Base-by-base conservation (phyloP, 2,888 invertebrate species). In the Oscheius myriophilus region DNA sequence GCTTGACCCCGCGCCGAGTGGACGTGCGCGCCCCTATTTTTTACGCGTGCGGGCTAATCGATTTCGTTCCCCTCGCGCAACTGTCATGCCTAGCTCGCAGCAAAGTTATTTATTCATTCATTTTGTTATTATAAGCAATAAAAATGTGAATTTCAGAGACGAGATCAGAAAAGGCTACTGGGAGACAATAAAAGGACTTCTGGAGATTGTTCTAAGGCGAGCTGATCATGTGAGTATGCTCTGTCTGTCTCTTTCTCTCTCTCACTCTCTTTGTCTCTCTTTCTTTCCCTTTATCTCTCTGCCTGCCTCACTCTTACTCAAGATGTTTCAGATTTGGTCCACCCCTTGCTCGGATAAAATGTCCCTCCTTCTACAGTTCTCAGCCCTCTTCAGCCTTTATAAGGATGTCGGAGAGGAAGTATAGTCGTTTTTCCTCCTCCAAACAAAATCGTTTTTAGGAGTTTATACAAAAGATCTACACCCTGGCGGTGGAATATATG, bases 321-420 rank as follows among this genome's bases (percentile, higher is more conserved):
- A n/a, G n/a, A n/a, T n/a, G n/a, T n/a, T n/a, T n/a, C n/a, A 67
- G 61, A 53, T 66, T 43, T 66, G 66, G 66, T 42, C 55, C 16
- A 51, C 54, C 16, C 55, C 67, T 42, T 59, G 61, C n/a, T 41
- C 52, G 1, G 61, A 67, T 7, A 68, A 68, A 55, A 12, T 68
- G 26, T 39, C 39, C 23, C n/a, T 68, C 26, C 46, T 68, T 21
- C 53, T 68, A 4, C 68, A 68, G 49, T 62, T 68, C 39, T 33
- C 62, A 21, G 21, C 54, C 39, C 63, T 68, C 16, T 63, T 45
- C 46, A 54, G 54, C 18, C 41, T 68, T 2, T 68, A 68, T 23
- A 68, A 68, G 33, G 68, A 68, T 39, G 62, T 68, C 3, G 68
- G 54, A 4, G 49, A 63, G 12, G 53, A 54, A 51, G 67, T 67